phyloP scores from a whole-genome alignment of 2,797 vertebrate species.

The Manis javanica region DNA sequence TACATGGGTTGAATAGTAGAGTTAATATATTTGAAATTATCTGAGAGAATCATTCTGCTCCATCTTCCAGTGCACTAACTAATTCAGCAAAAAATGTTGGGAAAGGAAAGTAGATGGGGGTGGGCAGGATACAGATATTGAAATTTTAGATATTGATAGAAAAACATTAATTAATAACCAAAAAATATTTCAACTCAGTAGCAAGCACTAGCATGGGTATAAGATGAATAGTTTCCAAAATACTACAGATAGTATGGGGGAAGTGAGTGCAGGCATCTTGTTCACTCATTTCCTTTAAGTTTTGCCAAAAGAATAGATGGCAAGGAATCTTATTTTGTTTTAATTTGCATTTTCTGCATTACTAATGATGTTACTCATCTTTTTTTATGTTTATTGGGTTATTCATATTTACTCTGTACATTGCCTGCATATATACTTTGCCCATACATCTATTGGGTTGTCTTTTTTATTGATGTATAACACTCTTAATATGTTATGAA shows the following conservation, averaged over 20 bases:
- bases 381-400: slow-evolving; percentile 32
- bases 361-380: neutral
- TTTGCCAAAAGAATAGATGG: slow-evolving; percentile 21
- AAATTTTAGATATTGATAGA: slow-evolving; percentile 25
- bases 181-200: slow-evolving; percentile 8
- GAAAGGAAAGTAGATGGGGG: neutral
- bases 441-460: neutral
- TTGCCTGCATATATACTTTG: neutral
- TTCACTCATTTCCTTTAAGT: slow-evolving; percentile 10
- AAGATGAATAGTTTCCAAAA: slow-evolving; percentile 32
- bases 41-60: neutral
- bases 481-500: slow-evolving; percentile 36
- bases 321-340: slow-evolving; percentile 30
- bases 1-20: neutral
- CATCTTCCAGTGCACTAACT: slow-evolving; percentile 28
- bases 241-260: neutral
- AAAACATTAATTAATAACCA: slow-evolving; percentile 28
- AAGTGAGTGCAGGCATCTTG: neutral
- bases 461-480: slow-evolving; percentile 24
- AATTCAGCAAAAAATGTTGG: neutral
- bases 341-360: slow-evolving; percentile 16
- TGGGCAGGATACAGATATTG: neutral
- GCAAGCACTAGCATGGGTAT: neutral
- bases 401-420: slow-evolving; percentile 29
- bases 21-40: neutral